These are phyloP conservation scores for Drosophila malerkotliana DNA, from an alignment of 1,140 invertebrate species.

Conservation along the genomic window DNA sequence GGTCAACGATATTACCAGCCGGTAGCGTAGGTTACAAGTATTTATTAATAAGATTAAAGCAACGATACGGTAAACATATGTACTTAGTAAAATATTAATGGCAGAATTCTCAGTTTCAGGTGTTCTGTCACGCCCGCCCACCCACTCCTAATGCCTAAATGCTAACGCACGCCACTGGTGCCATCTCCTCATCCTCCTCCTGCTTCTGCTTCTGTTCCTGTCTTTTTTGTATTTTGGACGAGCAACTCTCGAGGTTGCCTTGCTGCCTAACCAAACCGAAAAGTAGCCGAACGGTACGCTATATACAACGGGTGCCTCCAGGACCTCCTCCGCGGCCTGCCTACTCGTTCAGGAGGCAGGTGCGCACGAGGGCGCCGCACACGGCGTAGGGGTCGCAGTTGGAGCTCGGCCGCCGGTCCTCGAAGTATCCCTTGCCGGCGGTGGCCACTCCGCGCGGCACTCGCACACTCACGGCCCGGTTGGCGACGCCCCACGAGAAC, in stretches of 20 bases:
- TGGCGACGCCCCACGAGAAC: slow-evolving; percentile 90
- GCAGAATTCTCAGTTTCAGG: slow-evolving; percentile 22
- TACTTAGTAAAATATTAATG: slow-evolving; percentile 47
- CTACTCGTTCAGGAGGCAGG: slow-evolving; percentile 87
- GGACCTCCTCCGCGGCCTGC: not conserved
- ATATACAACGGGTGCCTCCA: slow-evolving; percentile 48
- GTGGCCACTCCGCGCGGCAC: slow-evolving; percentile 91
- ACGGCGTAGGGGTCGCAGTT: slow-evolving; percentile 95
- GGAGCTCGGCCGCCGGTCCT: slow-evolving; percentile 93
- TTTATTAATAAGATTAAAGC: slow-evolving; percentile 47
- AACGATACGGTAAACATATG: slow-evolving; percentile 44
- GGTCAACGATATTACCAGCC: not conserved
- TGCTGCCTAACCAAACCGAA: slow-evolving; percentile 1
- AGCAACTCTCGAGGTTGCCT: slow-evolving; percentile 11
- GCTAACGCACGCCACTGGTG: slow-evolving; percentile 28
- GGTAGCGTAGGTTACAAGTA: slow-evolving; percentile 11
- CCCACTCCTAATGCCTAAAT: slow-evolving; percentile 38
- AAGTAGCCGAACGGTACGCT: slow-evolving; percentile 22
- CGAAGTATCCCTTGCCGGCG: slow-evolving; percentile 93
- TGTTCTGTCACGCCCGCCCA: slow-evolving; percentile 4
- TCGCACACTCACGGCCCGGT: slow-evolving; percentile 88
- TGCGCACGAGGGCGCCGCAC: slow-evolving; percentile 88
- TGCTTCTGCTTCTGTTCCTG: slow-evolving; percentile 20
- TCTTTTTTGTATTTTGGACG: slow-evolving; percentile 1
- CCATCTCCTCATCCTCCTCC: not conserved